Base-by-base conservation (phyloP, 2,888 invertebrate species). In the Seira musarum region DNA sequence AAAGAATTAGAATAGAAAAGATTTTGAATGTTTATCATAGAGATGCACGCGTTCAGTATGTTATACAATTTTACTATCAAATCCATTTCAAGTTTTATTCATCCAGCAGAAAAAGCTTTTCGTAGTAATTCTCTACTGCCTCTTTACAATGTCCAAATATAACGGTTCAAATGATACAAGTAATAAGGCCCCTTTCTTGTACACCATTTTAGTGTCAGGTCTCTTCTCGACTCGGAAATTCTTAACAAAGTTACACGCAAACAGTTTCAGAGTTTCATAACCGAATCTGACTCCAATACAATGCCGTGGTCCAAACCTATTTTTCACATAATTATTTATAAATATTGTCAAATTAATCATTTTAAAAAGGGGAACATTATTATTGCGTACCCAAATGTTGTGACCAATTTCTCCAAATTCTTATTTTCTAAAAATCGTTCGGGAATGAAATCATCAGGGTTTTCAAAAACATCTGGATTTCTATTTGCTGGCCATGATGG, bases 401-500 rank as follows among this genome's bases (percentile, higher is more conserved):
- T 53, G n/a, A 83, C 84, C 66, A 0, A 82, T 13, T 0, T 80
- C 80, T 10, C 25, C 71, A n/a, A n/a, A n/a, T n/a, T n/a, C 25
- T 83, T 85, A 46, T 83, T 83, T 19, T 78, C 79, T 24, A 86
- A 69, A 71, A 85, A 85, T 61, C 85, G 25, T 22, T 86, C 84
- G 0, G 85, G 85, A 19, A 80, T 70, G 61, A 84, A 86, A 25
- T 30, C 17, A 10, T 86, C 82, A 0, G 86, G 85, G 1, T 73
- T 19, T 46, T 86, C 84, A 63, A 72, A 86, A 73, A 80, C 67
- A 2, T 77, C 61, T 2, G 86, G 82, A 79, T 85, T 74, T 67
- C 85, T 67, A 65, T 84, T 81, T 0, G 72, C 79, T 8, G 85
- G 70, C 83, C 83, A 84, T 24, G 81, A 22, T 1, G 84, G 74